Base-by-base conservation (phyloP, 2,888 invertebrate genomes). In the Cantharis lateralis region DNA sequence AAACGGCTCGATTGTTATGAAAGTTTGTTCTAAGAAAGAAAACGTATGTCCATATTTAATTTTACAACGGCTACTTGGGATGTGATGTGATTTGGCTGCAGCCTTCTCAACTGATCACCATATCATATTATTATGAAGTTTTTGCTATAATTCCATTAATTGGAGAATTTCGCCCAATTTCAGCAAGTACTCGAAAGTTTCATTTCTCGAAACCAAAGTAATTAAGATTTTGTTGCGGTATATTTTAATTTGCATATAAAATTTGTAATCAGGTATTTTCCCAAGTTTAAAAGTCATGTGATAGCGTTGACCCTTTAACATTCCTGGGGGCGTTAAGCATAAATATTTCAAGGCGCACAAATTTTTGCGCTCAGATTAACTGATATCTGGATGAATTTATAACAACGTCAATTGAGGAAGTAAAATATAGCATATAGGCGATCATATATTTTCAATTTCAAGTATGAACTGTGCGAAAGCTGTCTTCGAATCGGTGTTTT, bases 271-370 rank as follows among this genome's bases (percentile, higher is more conserved):
- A 2, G 48, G 48, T 48, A 48, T 48, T 7, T 48, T 48, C 48
- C n/a, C 48, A 48, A 13, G 48, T 66, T n/a, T 76, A 80, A 73
- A 78, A 78, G 80, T 79, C 78, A 80, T 80, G 80, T 77, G 80
- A 80, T 79, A 72, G 81, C 79, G 80, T 80, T 81, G 80, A 74
- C 81, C 81, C 78, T 81, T 79, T 71, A 70, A 72, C 72, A 75
- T 78, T 78, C 78, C 69, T 64, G 75, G 62, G 75, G 78, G 78
- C 78, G 78, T 71, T 32, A 63, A 69, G 24, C 70, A 78, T 75
- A 78, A 75, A 78, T 78, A 78, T 75, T 75, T 69, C 66, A 72
- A 75, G 70, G 75, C 72, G 72, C 63, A 78, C 74, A 74, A 74
- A 77, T 77, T 77, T 77, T 74, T 75, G 62, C 72, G 64, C 70